Conservation (phyloP, 2,888 invertebrate genomes). For the Tyria jacobaeae region DNA sequence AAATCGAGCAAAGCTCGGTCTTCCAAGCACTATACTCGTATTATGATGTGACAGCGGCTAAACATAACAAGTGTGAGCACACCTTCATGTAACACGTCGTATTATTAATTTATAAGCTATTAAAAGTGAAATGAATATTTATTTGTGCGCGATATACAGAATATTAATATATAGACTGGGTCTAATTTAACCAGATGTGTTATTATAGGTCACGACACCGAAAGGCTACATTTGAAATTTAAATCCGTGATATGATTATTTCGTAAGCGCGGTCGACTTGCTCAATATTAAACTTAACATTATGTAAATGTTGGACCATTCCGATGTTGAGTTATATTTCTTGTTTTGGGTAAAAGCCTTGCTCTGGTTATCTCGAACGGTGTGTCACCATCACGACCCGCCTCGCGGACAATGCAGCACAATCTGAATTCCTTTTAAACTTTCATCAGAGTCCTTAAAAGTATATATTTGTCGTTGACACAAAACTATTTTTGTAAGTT, state of each 20-base stretch:
- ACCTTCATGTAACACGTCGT: neutral
- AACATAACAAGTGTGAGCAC: neutral
- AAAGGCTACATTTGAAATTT: constrained; percentile 33
- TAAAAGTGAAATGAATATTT: neutral
- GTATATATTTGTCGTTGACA: neutral
- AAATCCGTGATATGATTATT: constrained; percentile 42
- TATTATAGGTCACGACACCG: constrained; percentile 14
- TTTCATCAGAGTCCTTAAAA: neutral
- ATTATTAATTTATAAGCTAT: neutral
- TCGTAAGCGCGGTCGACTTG: constrained; percentile 36
- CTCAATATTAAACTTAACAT: constrained; percentile 36
- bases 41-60: neutral
- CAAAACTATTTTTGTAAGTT: too few relatives aligned
- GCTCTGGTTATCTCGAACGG: constrained; percentile 13
- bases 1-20: too few relatives aligned
- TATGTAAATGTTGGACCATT: constrained; percentile 42
- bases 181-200: neutral
- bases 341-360: constrained; percentile 14
- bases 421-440: neutral
- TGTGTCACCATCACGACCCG: constrained; percentile 3
- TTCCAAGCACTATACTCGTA: too few relatives aligned
- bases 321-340: constrained; percentile 9
- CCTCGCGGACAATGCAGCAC: neutral
- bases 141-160: neutral
- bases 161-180: neutral